A percentile compares a stretch with the other conserved stretches of the same genome.
Conservation (phyloP, 64 coral and sea anemone species). For the Actinia tenebrosa region DNA sequence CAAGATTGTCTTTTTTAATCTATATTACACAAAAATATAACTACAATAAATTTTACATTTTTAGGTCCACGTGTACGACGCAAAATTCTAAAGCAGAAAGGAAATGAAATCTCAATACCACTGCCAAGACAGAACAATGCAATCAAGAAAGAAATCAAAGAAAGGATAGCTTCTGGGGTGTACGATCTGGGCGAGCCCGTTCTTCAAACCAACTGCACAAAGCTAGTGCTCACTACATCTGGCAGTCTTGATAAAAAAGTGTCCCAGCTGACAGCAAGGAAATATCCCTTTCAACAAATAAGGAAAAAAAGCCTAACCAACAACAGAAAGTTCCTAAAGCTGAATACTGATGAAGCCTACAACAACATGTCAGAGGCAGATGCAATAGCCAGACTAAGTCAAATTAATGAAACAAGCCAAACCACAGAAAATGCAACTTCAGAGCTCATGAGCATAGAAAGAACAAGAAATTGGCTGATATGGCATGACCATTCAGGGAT, state of each 20-base stretch:
- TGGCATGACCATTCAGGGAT: conserved; percentile 30
- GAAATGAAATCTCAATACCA: conserved; percentile 20
- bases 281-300: conserved; percentile 4
- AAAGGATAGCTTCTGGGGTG: conserved; percentile 8
- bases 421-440: not conserved
- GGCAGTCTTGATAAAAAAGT: not conserved
- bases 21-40: too few relatives aligned
- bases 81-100: conserved; percentile 18
- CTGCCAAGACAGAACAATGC: conserved; percentile 14
- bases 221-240: not conserved
- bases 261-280: not conserved
- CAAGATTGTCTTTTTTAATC: too few relatives aligned
- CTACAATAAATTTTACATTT: not conserved
- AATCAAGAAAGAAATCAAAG: conserved; percentile 13
- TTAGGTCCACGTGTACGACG: not conserved
- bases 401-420: not conserved
- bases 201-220: not conserved
- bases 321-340: conserved; percentile 7
- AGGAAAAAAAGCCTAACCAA: not conserved
- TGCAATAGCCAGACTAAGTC: not conserved
- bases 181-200: conserved; percentile 12
- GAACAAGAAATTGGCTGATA: conserved; percentile 21
- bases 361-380: conserved; percentile 7
- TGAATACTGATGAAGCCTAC: not conserved
- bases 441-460: not conserved